These are phyloP conservation scores for Scelioninae gen. 2 DNA, from an alignment of 2,888 invertebrate species.

Conservation along the genomic window DNA sequence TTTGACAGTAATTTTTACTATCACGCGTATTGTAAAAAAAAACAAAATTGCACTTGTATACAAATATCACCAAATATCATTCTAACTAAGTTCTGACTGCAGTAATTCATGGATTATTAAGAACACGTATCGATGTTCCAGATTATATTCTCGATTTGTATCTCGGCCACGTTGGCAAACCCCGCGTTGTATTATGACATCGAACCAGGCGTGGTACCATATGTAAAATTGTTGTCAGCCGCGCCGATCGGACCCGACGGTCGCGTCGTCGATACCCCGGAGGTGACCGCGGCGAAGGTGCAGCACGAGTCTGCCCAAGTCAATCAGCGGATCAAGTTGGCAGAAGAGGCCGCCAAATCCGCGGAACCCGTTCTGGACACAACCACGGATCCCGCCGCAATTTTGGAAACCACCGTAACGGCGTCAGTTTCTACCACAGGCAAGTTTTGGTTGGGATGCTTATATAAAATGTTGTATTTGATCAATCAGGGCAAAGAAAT, in stretches of 20 bases:
- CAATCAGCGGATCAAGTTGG: conserved; percentile 66
- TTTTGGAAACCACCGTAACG: conserved; percentile 9
- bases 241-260: conserved; percentile 72
- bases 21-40: too few species aligned
- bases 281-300: conserved; percentile 70
- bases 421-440: conserved; percentile 30
- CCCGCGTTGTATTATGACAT: conserved; percentile 28
- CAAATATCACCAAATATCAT: too few species aligned
- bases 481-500: too few species aligned
- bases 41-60: neutral
- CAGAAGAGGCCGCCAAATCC: conserved; percentile 61
- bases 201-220: conserved; percentile 29
- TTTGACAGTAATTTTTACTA: too few species aligned
- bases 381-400: conserved; percentile 19
- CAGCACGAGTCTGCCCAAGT: conserved; percentile 71
- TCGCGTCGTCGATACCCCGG: conserved; percentile 72
- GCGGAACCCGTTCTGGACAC: conserved; percentile 51
- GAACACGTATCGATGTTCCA: too few species aligned
- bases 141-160: conserved; percentile 41
- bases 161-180: conserved; percentile 35
- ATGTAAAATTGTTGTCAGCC: conserved; percentile 29
- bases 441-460: too few species aligned
- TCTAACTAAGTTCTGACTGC: too few species aligned
- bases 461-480: too few species aligned
- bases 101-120: too few species aligned